A percentile compares a stretch with the other conserved stretches of the same genome.
Conservation (phyloP, 2,888 invertebrate species). For the Athrips mouffetella region DNA sequence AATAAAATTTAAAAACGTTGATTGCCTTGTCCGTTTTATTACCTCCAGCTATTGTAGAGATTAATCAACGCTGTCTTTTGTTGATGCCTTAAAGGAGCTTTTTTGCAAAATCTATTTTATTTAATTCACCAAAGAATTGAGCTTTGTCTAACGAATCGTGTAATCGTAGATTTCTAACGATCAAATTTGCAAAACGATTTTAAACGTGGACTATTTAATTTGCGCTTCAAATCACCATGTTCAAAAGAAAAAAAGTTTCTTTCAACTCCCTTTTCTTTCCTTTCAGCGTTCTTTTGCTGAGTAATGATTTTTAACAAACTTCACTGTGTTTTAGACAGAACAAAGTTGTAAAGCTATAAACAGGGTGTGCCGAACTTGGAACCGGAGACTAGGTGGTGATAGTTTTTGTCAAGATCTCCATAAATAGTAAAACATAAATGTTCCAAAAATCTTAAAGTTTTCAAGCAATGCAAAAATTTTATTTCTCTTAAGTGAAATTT, state of each 20-base stretch:
- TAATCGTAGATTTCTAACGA: conserved; percentile 3
- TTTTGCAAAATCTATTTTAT: neutral
- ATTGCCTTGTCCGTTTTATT: no score
- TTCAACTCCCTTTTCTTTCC: neutral
- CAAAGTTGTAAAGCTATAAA: neutral
- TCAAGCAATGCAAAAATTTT: no score
- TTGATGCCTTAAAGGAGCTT: neutral
- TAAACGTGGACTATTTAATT: neutral
- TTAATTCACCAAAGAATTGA: neutral
- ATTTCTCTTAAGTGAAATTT: no score
- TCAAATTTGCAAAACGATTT: neutral
- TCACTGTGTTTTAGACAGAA: neutral
- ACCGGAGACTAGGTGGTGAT: no score
- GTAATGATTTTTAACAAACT: no score
- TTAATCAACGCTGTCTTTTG: neutral
- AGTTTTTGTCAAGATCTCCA: no score
- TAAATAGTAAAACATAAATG: no score
- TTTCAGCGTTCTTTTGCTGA: neutral
- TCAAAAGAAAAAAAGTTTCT: neutral
- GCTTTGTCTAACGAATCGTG: conserved; percentile 6
- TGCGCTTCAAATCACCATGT: neutral
- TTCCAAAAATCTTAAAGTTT: no score
- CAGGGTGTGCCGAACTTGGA: no score
- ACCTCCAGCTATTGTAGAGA: neutral
- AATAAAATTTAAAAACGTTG: neutral